Conservation (phyloP, 2,888 invertebrate species). For the Clepsis dumicolana region DNA sequence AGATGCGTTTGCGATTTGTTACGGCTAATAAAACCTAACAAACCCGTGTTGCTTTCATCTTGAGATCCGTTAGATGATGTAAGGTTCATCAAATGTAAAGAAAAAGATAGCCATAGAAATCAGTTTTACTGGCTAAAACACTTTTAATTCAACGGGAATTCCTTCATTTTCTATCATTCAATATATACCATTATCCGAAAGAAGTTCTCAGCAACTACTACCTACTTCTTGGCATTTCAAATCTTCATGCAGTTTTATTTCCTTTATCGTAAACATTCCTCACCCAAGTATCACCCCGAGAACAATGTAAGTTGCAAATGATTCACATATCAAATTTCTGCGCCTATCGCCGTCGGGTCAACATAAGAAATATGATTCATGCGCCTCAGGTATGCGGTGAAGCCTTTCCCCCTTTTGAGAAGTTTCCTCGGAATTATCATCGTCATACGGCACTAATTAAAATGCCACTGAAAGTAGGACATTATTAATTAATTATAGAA, state of each 20-base stretch:
- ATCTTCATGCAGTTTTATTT: conserved; percentile 1
- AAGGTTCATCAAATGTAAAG: not conserved
- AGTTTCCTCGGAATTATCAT: conserved; percentile 11
- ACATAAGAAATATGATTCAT: conserved; percentile 57
- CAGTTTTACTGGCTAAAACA: too few species aligned
- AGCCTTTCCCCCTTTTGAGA: conserved; percentile 49
- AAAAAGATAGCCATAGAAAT: not conserved
- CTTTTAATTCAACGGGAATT: too few species aligned
- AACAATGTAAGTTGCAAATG: conserved; percentile 50
- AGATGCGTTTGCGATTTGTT: conserved; percentile 50
- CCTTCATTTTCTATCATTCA: too few species aligned
- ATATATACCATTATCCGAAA: too few species aligned
- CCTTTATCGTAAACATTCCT: conserved; percentile 26
- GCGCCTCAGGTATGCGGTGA: conserved; percentile 55
- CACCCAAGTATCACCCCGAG: conserved; percentile 34
- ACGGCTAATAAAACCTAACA: conserved; percentile 31
- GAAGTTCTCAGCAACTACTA: too few species aligned
- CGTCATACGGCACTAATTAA: conserved; percentile 3
- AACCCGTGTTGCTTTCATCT: conserved; percentile 23
- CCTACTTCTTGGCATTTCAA: too few species aligned
- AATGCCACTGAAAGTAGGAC: not conserved
- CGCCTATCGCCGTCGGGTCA: conserved; percentile 58
- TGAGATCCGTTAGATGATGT: conserved; percentile 9
- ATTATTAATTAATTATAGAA: not conserved
- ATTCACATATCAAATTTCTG: conserved; percentile 62